These are phyloP conservation scores for Drosophila limbata DNA, from an alignment of 2,888 invertebrate species.

Conservation along the genomic window DNA sequence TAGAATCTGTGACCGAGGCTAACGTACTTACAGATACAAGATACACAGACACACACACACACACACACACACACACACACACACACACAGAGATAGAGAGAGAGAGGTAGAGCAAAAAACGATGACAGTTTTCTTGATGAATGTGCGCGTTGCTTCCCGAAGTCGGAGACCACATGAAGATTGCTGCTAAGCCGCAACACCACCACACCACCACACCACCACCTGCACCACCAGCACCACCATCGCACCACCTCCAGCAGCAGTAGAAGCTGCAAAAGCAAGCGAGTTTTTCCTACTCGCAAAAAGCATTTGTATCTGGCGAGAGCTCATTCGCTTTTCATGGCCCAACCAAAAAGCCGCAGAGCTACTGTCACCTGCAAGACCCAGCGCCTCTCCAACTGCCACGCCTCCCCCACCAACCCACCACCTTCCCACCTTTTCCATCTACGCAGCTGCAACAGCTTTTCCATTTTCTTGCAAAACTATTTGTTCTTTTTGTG, in stretches of 20 bases:
- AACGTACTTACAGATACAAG: constrained; percentile 73
- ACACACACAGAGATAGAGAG: constrained; percentile 24
- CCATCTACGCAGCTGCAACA: constrained; percentile 21
- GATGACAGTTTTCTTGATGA: constrained; percentile 82
- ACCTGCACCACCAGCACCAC: background rate
- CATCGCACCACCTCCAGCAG: constrained; percentile 5
- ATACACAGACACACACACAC: constrained; percentile 46
- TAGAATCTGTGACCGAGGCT: constrained; percentile 74
- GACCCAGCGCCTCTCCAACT: constrained; percentile 12
- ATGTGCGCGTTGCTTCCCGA: constrained; percentile 69
- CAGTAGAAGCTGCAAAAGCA: constrained; percentile 31
- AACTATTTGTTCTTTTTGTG: constrained; percentile 22
- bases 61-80: constrained; percentile 9
- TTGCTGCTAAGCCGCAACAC: constrained; percentile 48
- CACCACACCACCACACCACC: constrained; percentile 9
- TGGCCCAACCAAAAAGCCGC: constrained; percentile 52
- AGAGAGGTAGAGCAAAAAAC: constrained; percentile 59
- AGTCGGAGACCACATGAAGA: constrained; percentile 53
- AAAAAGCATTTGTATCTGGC: constrained; percentile 47
- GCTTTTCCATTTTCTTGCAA: constrained; percentile 52
- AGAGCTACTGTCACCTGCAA: constrained; percentile 53
- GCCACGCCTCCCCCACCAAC: background rate
- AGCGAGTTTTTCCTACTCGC: constrained; percentile 48
- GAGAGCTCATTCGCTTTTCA: constrained; percentile 68
- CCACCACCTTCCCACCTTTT: background rate